A percentile compares a stretch with the other conserved stretches of the same genome.
Evolutionary conservation across 1,140 invertebrate species (phyloP).

Genomic region (Vollenhovia emeryi): DNA sequence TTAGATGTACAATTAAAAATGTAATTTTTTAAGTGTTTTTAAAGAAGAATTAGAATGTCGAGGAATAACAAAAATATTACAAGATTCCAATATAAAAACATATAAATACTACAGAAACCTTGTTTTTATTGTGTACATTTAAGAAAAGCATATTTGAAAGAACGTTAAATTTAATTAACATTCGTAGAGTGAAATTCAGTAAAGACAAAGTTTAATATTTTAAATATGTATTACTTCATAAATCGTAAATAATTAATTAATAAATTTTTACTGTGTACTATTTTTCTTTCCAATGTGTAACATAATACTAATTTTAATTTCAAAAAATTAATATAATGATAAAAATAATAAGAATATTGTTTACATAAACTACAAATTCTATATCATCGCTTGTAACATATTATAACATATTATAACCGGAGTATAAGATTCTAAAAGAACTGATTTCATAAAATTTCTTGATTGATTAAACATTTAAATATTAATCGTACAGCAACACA

Average conservation of each 20-base stretch:
- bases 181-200: constrained; percentile 53
- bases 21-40: not conserved
- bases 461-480: constrained; percentile 20
- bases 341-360: not conserved
- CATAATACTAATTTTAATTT: not conserved
- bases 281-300: not conserved
- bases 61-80: not conserved
- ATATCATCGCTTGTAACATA: not conserved
- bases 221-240: not conserved
- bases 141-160: not conserved
- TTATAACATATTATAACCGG: not conserved
- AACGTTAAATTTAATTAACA: constrained; percentile 6
- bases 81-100: not conserved
- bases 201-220: constrained; percentile 1
- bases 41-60: not conserved
- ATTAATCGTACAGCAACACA: constrained; percentile 16
- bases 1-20: not conserved
- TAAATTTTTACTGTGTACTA: too few relatives aligned
- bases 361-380: not conserved
- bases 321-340: not conserved
- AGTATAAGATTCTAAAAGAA: constrained; percentile 49
- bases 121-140: not conserved
- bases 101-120: not conserved
- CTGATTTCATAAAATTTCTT: constrained; percentile 11
- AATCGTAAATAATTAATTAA: not conserved